Evolutionary conservation across 92 coral and sea anemone species (phyloP), one percentile per base, ranked within the genome.

Genomic region (Epizoanthus ramosus): DNA sequence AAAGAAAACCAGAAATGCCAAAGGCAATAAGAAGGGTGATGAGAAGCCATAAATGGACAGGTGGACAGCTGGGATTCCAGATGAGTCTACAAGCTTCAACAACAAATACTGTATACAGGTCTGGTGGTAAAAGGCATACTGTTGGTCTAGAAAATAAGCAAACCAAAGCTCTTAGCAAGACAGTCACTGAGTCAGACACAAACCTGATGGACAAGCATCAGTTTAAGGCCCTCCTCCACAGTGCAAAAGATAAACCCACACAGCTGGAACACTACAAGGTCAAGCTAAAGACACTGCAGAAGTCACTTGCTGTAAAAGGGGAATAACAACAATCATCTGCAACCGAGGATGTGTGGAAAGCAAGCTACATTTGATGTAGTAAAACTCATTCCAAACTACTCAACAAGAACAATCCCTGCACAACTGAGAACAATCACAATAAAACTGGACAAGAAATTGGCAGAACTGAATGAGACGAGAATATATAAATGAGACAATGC

Each of bases 31-130:
- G 50, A 28, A 43, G 50, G 50, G 12, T 43, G 50, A 43, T 43
- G 50, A 43, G 50, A 43, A 43, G 6, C 50, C 50, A 43, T 43
- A 28, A 0, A 28, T 2, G 50, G 0, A 43, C 50, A 43, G 6
- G 50, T 5, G 6, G 50, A 43, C 50, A 3, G 50, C 10, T 1
- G 8, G 50, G 9, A 9, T 6, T 43, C 50, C 56, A 0, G 83
- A 65, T 53, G 72, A 81, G 33, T 80, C 91, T 25, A 80, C 87
- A 66, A 87, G 93, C 73, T 87, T 89, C 2, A 92, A 91, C 57
- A 88, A 91, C 45, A 88, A 91, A 67, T 89, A 80, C 66, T 89
- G 89, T 59, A 81, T 76, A 10, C 67, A 87, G 31, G 2, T 28
- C 31, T 2, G 2, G 74, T 83, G 31, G 87, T 79, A 14, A 79